phyloP scores from a whole-genome alignment of 2,113 vertebrate genomes.

The Gymnocephalus cernua region DNA sequence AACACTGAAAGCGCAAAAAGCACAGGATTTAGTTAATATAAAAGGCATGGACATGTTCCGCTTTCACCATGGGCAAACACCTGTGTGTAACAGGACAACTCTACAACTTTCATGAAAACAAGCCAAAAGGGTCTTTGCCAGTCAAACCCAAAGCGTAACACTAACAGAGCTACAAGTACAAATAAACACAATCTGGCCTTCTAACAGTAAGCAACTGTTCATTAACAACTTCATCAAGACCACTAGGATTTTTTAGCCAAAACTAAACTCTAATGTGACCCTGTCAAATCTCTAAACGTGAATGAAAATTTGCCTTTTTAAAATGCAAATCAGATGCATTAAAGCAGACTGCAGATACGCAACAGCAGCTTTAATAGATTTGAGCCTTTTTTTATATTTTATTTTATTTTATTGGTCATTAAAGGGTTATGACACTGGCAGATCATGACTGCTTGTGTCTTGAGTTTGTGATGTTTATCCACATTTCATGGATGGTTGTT shows the following conservation, averaged over 20 bases:
- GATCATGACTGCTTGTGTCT: not conserved
- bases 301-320: slow-evolving; percentile 6
- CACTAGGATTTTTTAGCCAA: slow-evolving; percentile 3
- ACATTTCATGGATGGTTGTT: not conserved
- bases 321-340: not conserved
- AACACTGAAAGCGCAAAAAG: slow-evolving; percentile 27
- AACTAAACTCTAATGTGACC: slow-evolving; percentile 1
- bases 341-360: not conserved
- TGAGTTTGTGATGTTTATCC: not conserved
- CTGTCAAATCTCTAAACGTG: not conserved
- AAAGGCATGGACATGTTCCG: slow-evolving; percentile 55
- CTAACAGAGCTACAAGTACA: slow-evolving; percentile 31
- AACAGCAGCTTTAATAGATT: slow-evolving; percentile 1
- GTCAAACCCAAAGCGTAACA: slow-evolving; percentile 24
- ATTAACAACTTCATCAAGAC: slow-evolving; percentile 50
- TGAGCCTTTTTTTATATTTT: too few relatives aligned
- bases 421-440: not conserved
- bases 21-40: slow-evolving; percentile 45
- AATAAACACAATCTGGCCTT: slow-evolving; percentile 33
- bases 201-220: slow-evolving; percentile 46
- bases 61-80: slow-evolving; percentile 56
- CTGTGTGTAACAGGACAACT: slow-evolving; percentile 44
- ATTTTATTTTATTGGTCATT: not conserved
- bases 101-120: slow-evolving; percentile 25
- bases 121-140: slow-evolving; percentile 17